Percentiles rank a stretch among this genome's conserved stretches.
Conservation (phyloP, 2,888 invertebrate species). For the Heliconius hortense region DNA sequence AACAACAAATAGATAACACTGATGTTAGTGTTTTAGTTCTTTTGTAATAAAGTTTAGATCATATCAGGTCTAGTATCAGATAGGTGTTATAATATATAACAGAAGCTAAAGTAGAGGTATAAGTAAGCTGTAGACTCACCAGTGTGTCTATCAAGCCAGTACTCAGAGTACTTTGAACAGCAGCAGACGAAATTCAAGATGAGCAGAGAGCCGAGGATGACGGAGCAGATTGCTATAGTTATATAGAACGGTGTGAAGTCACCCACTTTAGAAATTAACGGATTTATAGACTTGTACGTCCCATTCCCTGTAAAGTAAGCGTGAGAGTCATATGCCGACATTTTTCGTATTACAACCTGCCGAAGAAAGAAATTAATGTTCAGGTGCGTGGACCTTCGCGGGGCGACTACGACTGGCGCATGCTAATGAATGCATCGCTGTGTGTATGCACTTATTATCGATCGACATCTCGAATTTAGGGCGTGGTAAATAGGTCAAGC, state of each 20-base stretch:
- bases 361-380: slow-evolving; percentile 62
- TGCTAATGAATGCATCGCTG: not conserved
- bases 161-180: slow-evolving; percentile 89
- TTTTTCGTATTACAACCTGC: slow-evolving; percentile 66
- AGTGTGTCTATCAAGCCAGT: slow-evolving; percentile 92
- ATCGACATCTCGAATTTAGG: slow-evolving; percentile 26
- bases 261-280: slow-evolving; percentile 72
- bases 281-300: slow-evolving; percentile 67
- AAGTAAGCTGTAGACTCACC: slow-evolving; percentile 71
- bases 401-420: slow-evolving; percentile 1
- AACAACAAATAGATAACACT: not conserved
- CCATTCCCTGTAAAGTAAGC: slow-evolving; percentile 73
- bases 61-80: not conserved
- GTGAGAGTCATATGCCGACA: slow-evolving; percentile 71
- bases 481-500: slow-evolving; percentile 37
- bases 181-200: slow-evolving; percentile 90
- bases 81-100: not conserved
- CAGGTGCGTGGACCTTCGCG: slow-evolving; percentile 36
- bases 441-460: not conserved
- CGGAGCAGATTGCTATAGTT: slow-evolving; percentile 88
- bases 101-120: not conserved
- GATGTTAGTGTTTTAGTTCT: not conserved
- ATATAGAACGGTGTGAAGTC: slow-evolving; percentile 94
- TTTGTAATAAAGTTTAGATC: not conserved
- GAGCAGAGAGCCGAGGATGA: slow-evolving; percentile 86